phyloP scores from a whole-genome alignment of 1,140 invertebrate genomes.

The Drosophila nikananu region DNA sequence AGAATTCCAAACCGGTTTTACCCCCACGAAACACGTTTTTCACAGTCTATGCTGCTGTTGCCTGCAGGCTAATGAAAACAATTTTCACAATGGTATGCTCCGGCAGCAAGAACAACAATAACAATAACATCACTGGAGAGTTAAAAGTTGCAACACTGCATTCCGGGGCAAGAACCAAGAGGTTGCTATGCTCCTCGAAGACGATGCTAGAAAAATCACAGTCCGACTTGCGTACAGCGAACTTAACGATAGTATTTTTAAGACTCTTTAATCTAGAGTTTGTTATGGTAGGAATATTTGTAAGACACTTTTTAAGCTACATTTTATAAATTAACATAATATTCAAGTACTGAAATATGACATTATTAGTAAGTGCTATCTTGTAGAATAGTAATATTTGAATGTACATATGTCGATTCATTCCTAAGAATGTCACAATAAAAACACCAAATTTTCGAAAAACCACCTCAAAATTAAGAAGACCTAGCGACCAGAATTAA shows the following conservation, averaged over 20 bases:
- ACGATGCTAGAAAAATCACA: conserved; percentile 67
- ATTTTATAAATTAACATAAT: too few species aligned
- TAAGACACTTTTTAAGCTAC: not conserved
- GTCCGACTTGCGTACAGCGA: conserved; percentile 1
- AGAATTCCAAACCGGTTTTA: conserved; percentile 76
- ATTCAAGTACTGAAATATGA: too few species aligned
- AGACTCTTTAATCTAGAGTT: not conserved
- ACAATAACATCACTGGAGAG: conserved; percentile 12
- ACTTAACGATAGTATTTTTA: not conserved
- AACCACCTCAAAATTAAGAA: too few species aligned
- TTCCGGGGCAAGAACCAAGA: conserved; percentile 58
- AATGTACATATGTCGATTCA: too few species aligned
- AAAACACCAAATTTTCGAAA: too few species aligned
- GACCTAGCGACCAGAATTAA: too few species aligned
- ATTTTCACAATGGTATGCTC: conserved; percentile 73
- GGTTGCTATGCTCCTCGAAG: conserved; percentile 25
- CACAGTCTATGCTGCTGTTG: conserved; percentile 29
- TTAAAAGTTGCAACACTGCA: conserved; percentile 82
- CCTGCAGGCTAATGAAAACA: conserved; percentile 58
- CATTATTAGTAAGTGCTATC: too few species aligned
- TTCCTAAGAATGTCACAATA: too few species aligned
- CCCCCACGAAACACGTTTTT: conserved; percentile 51
- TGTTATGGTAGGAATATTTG: not conserved
- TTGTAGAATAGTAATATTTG: too few species aligned
- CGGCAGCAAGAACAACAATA: conserved; percentile 39